Evolutionary conservation across 2,113 vertebrate species (phyloP).

Genomic region (Calonectris borealis): DNA sequence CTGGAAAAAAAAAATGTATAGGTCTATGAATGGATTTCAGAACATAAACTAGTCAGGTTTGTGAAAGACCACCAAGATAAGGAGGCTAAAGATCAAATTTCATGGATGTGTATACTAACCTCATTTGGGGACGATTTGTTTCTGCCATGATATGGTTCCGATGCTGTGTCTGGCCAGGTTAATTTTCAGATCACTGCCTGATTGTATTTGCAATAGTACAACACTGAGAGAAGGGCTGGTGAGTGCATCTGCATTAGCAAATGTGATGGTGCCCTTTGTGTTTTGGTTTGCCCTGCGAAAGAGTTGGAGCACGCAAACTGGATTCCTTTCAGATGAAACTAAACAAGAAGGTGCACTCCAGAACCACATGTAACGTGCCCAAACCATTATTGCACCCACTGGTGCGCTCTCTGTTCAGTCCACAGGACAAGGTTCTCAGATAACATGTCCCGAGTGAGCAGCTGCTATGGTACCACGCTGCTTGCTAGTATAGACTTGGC

Average conservation of each 20-base stretch:
- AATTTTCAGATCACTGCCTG: neutral
- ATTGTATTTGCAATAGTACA: neutral
- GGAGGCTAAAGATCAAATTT: neutral
- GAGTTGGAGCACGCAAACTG: neutral
- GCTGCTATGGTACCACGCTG: neutral
- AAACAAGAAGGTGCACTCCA: neutral
- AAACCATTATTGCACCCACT: neutral
- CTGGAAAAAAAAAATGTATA: neutral
- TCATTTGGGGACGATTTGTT: neutral
- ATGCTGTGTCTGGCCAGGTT: neutral
- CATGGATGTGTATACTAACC: neutral
- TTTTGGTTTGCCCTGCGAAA: neutral
- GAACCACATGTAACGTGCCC: neutral
- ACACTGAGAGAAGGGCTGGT: neutral
- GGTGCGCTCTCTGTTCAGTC: neutral
- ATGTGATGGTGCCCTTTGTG: neutral
- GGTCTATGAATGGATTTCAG: neutral
- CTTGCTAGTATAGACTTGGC: fast-evolving
- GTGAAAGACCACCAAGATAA: neutral
- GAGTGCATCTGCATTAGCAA: neutral
- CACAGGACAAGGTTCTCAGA: neutral
- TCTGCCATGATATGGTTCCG: fast-evolving
- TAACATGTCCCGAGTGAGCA: neutral
- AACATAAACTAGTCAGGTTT: neutral
- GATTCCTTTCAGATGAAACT: neutral